A percentile compares a stretch with the other conserved stretches of the same genome.
phyloP scores from a whole-genome alignment of 2,113 vertebrate species.

The Aldabrachelys gigantea region DNA sequence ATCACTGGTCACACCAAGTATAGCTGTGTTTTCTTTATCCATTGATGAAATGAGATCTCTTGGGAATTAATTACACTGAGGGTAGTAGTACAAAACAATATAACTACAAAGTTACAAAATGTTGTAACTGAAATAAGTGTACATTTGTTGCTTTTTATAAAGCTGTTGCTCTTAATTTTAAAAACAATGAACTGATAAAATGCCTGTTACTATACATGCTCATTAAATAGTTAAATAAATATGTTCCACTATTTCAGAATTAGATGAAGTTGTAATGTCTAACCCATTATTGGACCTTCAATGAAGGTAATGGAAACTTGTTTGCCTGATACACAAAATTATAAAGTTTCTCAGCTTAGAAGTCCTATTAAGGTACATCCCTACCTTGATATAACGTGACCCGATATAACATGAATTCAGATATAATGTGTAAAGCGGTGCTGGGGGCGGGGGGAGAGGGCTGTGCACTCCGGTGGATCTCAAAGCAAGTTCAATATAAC shows the following conservation, averaged over 20 bases:
- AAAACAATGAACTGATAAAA: not conserved
- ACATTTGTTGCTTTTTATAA: not conserved
- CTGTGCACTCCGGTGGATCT: too few relatives aligned
- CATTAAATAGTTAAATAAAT: not conserved
- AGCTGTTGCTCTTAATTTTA: slow-evolving; percentile 11
- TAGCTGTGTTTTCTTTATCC: not conserved
- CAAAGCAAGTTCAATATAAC: too few relatives aligned
- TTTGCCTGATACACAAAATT: not conserved
- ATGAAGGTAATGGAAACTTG: not conserved
- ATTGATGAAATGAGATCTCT: not conserved
- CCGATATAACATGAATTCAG: too few relatives aligned
- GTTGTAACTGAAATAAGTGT: not conserved
- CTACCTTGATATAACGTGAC: too few relatives aligned
- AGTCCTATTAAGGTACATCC: not conserved
- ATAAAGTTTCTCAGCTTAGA: not conserved
- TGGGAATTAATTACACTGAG: not conserved
- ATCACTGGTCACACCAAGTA: not conserved
- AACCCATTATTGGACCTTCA: not conserved
- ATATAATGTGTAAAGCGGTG: too few relatives aligned
- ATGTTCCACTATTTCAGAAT: not conserved
- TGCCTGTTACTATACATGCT: not conserved
- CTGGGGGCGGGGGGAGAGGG: too few relatives aligned
- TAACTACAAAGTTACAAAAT: not conserved
- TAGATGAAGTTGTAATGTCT: not conserved
- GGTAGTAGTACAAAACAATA: not conserved